Percentiles rank a stretch among this genome's conserved stretches.
Conservation (phyloP, 1,140 invertebrate genomes). For the Meloidogyne floridensis region DNA sequence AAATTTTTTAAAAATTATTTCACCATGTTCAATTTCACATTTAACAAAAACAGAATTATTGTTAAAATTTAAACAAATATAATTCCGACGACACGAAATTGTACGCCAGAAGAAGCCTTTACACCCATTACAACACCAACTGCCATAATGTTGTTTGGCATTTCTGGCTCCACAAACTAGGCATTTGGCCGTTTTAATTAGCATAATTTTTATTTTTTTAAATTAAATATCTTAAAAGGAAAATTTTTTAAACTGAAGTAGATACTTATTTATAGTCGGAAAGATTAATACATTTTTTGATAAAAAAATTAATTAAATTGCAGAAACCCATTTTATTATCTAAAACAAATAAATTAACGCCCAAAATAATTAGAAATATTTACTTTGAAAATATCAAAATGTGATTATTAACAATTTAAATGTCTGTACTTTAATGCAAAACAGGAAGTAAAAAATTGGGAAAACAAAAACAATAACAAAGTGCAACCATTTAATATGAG, state of each 20-base stretch:
- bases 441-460: background rate
- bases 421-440: background rate
- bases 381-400: background rate
- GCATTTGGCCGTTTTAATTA: constrained; percentile 20
- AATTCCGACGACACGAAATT: constrained; percentile 12
- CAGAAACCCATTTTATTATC: too few relatives aligned
- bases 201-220: background rate
- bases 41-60: background rate
- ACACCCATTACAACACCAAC: constrained; percentile 26
- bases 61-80: constrained; percentile 14
- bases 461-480: background rate
- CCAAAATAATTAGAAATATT: too few relatives aligned
- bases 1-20: background rate
- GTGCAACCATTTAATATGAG: too few relatives aligned
- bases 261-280: too few relatives aligned
- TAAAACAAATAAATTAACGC: too few relatives aligned
- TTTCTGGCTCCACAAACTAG: constrained; percentile 23
- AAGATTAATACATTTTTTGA: too few relatives aligned
- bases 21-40: constrained; percentile 20
- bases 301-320: too few relatives aligned
- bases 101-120: constrained; percentile 28
- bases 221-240: background rate
- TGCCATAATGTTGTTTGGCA: constrained; percentile 27
- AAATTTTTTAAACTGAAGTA: too few relatives aligned
- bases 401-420: background rate